These are phyloP conservation scores for Halcyon malimbica DNA, from an alignment of 2,113 vertebrate genomes.

Conservation along the genomic window DNA sequence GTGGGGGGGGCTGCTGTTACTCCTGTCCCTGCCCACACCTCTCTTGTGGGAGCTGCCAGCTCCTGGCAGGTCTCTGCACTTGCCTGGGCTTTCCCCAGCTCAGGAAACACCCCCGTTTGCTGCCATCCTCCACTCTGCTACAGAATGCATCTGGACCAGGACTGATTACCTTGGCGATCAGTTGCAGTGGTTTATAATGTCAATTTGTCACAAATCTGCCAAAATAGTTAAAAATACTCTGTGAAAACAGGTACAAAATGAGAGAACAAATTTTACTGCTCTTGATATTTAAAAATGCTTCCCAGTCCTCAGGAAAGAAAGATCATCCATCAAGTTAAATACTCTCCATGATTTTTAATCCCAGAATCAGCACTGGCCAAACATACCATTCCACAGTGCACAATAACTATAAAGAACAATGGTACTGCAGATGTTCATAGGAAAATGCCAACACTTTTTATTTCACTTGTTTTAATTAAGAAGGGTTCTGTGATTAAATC, in stretches of 20 bases:
- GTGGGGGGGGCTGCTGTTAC: not conserved
- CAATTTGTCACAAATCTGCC: not conserved
- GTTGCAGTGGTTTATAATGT: not conserved
- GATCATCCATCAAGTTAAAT: not conserved
- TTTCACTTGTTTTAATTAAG: conserved; percentile 65
- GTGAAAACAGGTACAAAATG: not conserved
- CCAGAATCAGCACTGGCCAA: conserved; percentile 18
- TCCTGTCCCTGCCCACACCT: not conserved
- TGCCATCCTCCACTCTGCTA: not conserved
- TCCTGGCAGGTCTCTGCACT: not conserved
- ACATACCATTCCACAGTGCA: not conserved
- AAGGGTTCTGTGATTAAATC: conserved; percentile 19
- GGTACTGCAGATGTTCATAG: conserved; percentile 46
- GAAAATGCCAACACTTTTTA: conserved; percentile 54
- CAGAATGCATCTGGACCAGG: not conserved
- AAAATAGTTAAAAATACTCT: not conserved
- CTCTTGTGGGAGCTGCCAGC: not conserved
- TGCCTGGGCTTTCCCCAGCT: not conserved
- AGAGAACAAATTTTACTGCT: not conserved
- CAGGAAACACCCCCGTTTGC: rapidly evolving
- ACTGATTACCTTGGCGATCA: not conserved
- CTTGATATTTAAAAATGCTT: conserved; percentile 33
- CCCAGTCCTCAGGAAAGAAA: not conserved
- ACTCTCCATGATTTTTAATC: conserved; percentile 24
- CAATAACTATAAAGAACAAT: conserved; percentile 19